phyloP scores from a whole-genome alignment of 92 coral and sea anemone genomes.

The Porites cylindrica region DNA sequence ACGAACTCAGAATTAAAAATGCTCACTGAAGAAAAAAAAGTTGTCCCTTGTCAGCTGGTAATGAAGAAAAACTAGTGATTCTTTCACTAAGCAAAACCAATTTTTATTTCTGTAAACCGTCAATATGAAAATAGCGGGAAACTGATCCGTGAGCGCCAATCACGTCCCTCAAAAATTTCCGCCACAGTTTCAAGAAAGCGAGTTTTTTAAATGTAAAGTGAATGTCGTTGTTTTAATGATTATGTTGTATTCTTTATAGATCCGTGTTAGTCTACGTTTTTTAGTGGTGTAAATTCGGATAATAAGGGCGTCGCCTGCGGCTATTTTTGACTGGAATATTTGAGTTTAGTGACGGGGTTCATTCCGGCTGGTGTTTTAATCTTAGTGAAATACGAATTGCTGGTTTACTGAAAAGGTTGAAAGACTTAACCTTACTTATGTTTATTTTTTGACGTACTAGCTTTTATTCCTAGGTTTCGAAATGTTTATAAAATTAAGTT shows the following conservation, averaged over 20 bases:
- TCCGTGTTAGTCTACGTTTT: not conserved
- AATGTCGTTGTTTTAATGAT: not conserved
- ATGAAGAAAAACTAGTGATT: not conserved
- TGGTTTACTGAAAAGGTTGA: too few species aligned
- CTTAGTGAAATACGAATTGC: too few species aligned
- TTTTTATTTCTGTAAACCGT: not conserved
- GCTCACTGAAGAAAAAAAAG: too few species aligned
- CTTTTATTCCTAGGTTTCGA: too few species aligned
- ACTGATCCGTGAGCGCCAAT: not conserved
- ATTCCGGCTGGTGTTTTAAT: too few species aligned
- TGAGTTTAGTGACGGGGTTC: too few species aligned
- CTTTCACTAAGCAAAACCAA: not conserved
- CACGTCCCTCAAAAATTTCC: constrained; percentile 23
- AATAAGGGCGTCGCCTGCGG: not conserved
- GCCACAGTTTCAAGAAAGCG: not conserved
- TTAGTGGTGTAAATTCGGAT: not conserved
- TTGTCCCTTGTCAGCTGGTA: too few species aligned
- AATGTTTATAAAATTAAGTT: too few species aligned
- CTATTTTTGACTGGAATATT: not conserved
- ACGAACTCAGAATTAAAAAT: too few species aligned
- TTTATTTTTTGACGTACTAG: too few species aligned
- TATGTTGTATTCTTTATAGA: not conserved
- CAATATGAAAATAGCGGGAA: constrained; percentile 31
- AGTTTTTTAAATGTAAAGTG: not conserved
- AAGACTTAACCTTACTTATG: too few species aligned